These are phyloP conservation scores for Melierax canorus DNA, from an alignment of 2,113 vertebrate species.

Conservation along the genomic window DNA sequence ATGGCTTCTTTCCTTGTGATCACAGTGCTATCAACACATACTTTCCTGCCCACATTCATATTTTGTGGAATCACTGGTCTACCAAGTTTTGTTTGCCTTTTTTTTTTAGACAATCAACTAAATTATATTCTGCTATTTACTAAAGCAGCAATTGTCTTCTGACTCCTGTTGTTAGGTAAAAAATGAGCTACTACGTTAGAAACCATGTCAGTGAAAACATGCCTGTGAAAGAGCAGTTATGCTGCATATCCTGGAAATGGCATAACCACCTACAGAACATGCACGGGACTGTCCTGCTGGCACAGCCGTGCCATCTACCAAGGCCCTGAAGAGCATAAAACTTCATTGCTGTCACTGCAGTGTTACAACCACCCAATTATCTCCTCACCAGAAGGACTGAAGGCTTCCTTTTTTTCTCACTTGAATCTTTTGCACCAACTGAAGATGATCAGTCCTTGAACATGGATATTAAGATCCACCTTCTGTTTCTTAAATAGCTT, in stretches of 20 bases:
- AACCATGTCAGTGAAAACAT: background rate
- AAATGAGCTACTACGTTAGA: background rate
- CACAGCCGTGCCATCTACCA: background rate
- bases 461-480: background rate
- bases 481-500: constrained; percentile 15
- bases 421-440: background rate
- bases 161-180: background rate
- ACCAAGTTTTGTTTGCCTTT: background rate
- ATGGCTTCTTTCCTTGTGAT: background rate
- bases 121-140: background rate
- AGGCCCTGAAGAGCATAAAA: background rate
- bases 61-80: background rate
- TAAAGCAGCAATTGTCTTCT: background rate
- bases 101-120: background rate
- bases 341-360: background rate
- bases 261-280: background rate
- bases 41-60: background rate
- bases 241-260: background rate
- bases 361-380: background rate
- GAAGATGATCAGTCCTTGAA: background rate
- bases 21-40: background rate
- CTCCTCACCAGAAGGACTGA: background rate
- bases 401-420: background rate
- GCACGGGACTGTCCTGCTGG: background rate
- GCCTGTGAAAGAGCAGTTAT: background rate